Evolutionary conservation across 2,888 invertebrate species (phyloP).

Genomic region (Anaspis maculata): DNA sequence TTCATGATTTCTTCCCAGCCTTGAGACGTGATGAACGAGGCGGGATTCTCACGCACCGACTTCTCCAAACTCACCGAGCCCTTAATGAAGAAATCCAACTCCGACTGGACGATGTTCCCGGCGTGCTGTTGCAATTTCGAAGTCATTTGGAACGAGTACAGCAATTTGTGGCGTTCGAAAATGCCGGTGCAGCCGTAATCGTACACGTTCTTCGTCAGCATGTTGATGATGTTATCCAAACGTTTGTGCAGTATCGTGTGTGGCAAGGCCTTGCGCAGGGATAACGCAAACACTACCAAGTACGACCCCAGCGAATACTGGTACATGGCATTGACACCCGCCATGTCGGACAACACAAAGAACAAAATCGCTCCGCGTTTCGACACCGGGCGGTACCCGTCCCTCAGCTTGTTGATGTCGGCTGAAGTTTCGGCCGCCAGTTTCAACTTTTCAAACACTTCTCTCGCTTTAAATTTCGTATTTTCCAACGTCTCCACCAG

Average conservation of each 20-base stretch:
- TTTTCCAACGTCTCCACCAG: constrained; percentile 79
- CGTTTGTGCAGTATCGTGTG: constrained; percentile 69
- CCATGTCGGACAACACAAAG: constrained; percentile 86
- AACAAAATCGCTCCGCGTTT: constrained; percentile 82
- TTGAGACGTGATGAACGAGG: constrained; percentile 61
- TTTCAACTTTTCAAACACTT: constrained; percentile 72
- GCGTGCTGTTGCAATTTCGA: constrained; percentile 70
- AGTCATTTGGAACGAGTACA: constrained; percentile 88
- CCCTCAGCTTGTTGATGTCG: constrained; percentile 75
- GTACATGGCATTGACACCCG: constrained; percentile 83
- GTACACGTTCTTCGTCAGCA: constrained; percentile 80
- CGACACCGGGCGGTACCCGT: constrained; percentile 80
- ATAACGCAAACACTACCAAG: constrained; percentile 73
- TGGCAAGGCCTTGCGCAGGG: constrained; percentile 73
- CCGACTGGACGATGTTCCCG: constrained; percentile 52
- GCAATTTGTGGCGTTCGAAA: constrained; percentile 82
- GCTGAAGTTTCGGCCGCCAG: constrained; percentile 66
- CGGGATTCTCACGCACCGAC: constrained; percentile 56
- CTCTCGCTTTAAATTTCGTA: constrained; percentile 77
- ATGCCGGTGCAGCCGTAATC: constrained; percentile 88
- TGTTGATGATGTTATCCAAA: constrained; percentile 72
- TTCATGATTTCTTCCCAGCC: constrained; percentile 81
- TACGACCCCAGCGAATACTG: constrained; percentile 84
- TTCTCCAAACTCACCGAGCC: constrained; percentile 63
- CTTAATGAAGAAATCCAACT: constrained; percentile 88